These are phyloP conservation scores for Opisthograptis luteolata DNA, from an alignment of 2,888 invertebrate genomes.

Conservation along the genomic window DNA sequence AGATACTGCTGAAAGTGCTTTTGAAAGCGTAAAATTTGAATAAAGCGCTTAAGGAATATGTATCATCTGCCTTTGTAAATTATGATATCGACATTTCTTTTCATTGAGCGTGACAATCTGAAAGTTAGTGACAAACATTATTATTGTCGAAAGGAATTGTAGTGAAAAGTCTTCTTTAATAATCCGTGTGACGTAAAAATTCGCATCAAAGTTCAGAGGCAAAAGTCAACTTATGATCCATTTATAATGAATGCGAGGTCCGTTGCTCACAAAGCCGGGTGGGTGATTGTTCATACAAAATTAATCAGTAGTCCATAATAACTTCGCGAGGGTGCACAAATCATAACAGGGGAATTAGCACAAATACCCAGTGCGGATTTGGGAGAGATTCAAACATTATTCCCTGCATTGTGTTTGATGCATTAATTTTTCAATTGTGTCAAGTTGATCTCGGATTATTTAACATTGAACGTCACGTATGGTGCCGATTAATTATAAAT, in stretches of 20 bases:
- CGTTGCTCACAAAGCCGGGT: slow-evolving; percentile 58
- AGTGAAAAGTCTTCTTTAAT: too few species aligned
- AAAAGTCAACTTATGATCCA: slow-evolving; percentile 66
- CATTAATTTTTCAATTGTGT: slow-evolving; percentile 43
- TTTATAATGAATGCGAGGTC: slow-evolving; percentile 57
- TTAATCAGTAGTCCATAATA: slow-evolving; percentile 71
- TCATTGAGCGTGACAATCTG: neutral
- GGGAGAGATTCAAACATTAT: slow-evolving; percentile 29
- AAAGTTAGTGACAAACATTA: too few species aligned
- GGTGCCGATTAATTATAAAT: neutral
- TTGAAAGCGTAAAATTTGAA: slow-evolving; percentile 17
- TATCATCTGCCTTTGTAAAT: slow-evolving; percentile 9
- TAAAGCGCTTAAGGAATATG: slow-evolving; percentile 12
- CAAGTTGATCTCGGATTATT: slow-evolving; percentile 34
- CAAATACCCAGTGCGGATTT: slow-evolving; percentile 25
- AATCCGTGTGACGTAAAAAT: too few species aligned
- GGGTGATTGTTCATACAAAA: slow-evolving; percentile 76
- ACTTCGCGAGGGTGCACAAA: slow-evolving; percentile 45
- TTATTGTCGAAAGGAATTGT: too few species aligned
- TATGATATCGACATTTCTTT: slow-evolving; percentile 6
- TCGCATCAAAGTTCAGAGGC: too few species aligned
- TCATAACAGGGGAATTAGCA: slow-evolving; percentile 54
- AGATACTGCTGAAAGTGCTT: slow-evolving; percentile 15
- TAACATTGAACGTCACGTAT: slow-evolving; percentile 6
- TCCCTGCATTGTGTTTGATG: slow-evolving; percentile 40